Conservation (phyloP, 2,113 vertebrate genomes). For the Apodemus speciosus region DNA sequence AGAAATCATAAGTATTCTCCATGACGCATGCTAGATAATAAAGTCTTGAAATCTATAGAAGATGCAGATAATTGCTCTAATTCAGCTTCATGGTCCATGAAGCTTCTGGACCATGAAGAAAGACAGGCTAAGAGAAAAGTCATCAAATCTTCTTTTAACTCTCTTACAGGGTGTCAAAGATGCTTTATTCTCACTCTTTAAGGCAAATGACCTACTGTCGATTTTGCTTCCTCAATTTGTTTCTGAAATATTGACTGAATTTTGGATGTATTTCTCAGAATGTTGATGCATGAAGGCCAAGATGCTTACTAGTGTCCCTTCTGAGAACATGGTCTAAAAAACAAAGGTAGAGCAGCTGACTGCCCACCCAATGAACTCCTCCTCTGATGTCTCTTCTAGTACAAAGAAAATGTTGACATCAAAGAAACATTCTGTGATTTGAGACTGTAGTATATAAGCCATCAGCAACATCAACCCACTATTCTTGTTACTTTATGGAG, state of each 20-base stretch:
- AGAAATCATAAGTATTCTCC: neutral
- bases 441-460: neutral
- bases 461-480: neutral
- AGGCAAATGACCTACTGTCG: neutral
- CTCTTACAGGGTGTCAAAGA: neutral
- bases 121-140: neutral
- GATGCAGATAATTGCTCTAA: neutral
- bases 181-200: neutral
- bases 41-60: neutral
- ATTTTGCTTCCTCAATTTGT: neutral
- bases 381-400: neutral
- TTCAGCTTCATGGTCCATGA: neutral
- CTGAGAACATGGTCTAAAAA: neutral
- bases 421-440: constrained; percentile 28
- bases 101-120: too few relatives aligned
- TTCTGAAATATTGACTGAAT: neutral
- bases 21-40: neutral
- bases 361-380: neutral
- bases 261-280: constrained; percentile 23
- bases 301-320: neutral
- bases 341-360: constrained; percentile 9
- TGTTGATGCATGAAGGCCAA: neutral
- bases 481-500: neutral
- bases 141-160: neutral
- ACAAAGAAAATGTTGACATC: constrained; percentile 15